Evolutionary conservation across 2,888 invertebrate genomes (phyloP), one percentile per base, ranked within the genome.

Genomic region (Limenitis camilla): DNA sequence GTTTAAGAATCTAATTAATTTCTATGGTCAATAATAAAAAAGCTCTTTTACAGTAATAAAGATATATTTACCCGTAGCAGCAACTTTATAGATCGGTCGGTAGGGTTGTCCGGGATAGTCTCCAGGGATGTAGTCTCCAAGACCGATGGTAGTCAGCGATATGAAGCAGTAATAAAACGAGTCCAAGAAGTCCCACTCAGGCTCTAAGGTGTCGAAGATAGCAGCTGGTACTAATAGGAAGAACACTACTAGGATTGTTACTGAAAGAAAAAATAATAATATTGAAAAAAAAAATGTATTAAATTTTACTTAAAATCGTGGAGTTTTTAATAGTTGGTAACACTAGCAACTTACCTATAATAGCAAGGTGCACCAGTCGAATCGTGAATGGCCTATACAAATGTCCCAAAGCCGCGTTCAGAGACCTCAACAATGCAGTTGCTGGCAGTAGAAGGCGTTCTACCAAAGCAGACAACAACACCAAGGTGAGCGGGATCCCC

Each of bases 101-200:
- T 92, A 91, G n/a, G 90, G 89, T 72, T 94, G 93, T 61, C 91
- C 90, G 0, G 92, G 91, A 7, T 91, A 89, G 71, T 96, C 95
- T 0, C 95, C 95, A 0, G 96, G 96, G 61, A 96, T 94, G 81
- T 94, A 96, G 81, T 96, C 96, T 0, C 96, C 96, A 3, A 96
- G 89, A 9, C 96, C 95, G 68, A 96, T 94, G 58, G 96, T 96
- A 28, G 96, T 96, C 60, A 96, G 85, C 9, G 96, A 96, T 66
- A 96, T 94, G 85, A 96, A 96, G 81, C 96, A 96, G 80, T 95
- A 96, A 81, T 96, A 96, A 70, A 96, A 90, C 0, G 96, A 93
- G 82, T 96, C 96, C 61, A 96, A 84, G 76, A 91, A 94, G 73
- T 93, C 92, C 96, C 96, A 96, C 6, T 91, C 91, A 0, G 93